Percentiles rank a stretch among this genome's conserved stretches.
These are phyloP conservation scores for Bujurquina vittata DNA, from an alignment of 2,113 vertebrate species.

Conservation along the genomic window DNA sequence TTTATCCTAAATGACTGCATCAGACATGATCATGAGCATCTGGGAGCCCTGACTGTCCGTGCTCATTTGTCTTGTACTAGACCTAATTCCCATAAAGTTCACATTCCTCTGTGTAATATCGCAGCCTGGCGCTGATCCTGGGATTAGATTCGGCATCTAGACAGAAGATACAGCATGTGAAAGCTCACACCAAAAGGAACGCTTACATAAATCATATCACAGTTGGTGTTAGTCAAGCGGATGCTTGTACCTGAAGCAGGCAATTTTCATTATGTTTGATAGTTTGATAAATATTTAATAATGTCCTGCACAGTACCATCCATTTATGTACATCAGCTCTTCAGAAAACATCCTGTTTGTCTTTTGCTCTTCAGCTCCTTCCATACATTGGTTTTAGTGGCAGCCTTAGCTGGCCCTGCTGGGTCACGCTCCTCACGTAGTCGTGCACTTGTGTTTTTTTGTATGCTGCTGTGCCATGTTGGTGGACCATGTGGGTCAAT, in stretches of 20 bases:
- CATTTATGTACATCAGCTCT: background rate
- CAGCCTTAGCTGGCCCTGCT: background rate
- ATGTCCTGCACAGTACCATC: background rate
- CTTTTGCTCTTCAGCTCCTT: background rate
- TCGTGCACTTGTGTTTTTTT: background rate
- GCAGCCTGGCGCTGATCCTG: slow-evolving; percentile 31
- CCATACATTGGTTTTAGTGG: background rate
- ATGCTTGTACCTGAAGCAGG: slow-evolving; percentile 16
- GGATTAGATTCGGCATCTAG: slow-evolving; percentile 38
- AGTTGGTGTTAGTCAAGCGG: background rate
- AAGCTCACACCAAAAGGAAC: slow-evolving; percentile 5
- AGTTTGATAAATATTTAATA: background rate
- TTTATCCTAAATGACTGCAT: slow-evolving; percentile 74
- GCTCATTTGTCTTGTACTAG: slow-evolving; percentile 60
- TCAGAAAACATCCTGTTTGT: background rate
- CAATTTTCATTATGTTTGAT: slow-evolving; percentile 11
- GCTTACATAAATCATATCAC: slow-evolving; percentile 11
- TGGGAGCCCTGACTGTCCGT: slow-evolving; percentile 52
- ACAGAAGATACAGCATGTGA: background rate
- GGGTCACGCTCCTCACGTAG: slow-evolving; percentile 3
- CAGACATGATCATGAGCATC: slow-evolving; percentile 66
- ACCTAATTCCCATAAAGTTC: slow-evolving; percentile 59
- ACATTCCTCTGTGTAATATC: slow-evolving; percentile 33
- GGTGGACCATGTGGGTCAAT: slow-evolving; percentile 34
- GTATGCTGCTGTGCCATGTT: slow-evolving; percentile 36